Conservation (phyloP, 1,140 invertebrate species). For the Thalassaphorura encarpata region DNA sequence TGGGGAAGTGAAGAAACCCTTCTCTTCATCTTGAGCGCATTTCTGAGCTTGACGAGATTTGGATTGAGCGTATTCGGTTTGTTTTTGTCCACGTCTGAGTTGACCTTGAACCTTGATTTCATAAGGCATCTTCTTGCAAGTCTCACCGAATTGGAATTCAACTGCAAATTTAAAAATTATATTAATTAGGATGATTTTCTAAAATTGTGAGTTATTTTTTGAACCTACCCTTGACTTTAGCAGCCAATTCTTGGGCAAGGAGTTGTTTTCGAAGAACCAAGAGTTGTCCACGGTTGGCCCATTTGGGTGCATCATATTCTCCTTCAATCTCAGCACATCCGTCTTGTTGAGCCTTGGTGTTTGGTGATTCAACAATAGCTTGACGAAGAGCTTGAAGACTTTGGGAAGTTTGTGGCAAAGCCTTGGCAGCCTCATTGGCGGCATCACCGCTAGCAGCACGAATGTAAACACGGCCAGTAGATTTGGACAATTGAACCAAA, state of each 20-base stretch:
- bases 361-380: slow-evolving; percentile 13
- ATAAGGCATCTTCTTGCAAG: slow-evolving; percentile 17
- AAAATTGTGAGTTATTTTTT: neutral
- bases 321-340: slow-evolving; percentile 22
- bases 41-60: slow-evolving; percentile 26
- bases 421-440: slow-evolving; percentile 24
- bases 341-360: slow-evolving; percentile 17
- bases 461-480: slow-evolving; percentile 4
- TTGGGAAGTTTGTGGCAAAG: slow-evolving; percentile 9
- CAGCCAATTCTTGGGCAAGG: slow-evolving; percentile 14
- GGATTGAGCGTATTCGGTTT: slow-evolving; percentile 24
- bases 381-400: slow-evolving; percentile 21
- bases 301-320: slow-evolving; percentile 14
- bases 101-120: slow-evolving; percentile 15
- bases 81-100: slow-evolving; percentile 20
- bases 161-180: neutral
- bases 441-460: slow-evolving; percentile 22
- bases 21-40: slow-evolving; percentile 23
- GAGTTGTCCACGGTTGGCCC: slow-evolving; percentile 15
- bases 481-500: slow-evolving; percentile 7
- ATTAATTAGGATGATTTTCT: neutral
- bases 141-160: slow-evolving; percentile 13
- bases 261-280: slow-evolving; percentile 18
- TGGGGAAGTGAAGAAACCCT: slow-evolving; percentile 18
- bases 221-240: neutral